Base-by-base conservation (phyloP, 2,797 vertebrate genomes). In the Manis pentadactyla region DNA sequence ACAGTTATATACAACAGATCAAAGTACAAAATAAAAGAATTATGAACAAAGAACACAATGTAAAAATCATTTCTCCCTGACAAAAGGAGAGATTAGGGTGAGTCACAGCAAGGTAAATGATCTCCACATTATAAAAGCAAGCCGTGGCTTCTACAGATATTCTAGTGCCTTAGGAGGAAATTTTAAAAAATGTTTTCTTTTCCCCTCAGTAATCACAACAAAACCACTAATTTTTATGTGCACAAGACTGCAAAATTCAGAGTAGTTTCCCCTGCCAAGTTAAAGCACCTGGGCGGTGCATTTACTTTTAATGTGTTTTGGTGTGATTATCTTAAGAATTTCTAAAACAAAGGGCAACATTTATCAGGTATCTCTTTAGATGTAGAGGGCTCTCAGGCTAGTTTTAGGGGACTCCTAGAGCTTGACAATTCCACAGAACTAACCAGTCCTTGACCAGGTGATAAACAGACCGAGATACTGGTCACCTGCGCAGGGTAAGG, bases 91-190 rank as follows among this genome's bases (percentile, higher is more conserved):
- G 94, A 10, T 1, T 63, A 74, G 46, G 0, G 0, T 71, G 87
- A 98, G 87, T 93, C 69, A 96, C 81, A 97, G 96, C 92, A 97
- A 97, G 95, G 90, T 97, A 95, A 96, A 88, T 31, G 53, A 95
- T 95, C 94, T 96, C 71, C 93, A 93, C 51, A 75, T 6, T 87
- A 79, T 46, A 71, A 95, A 90, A 93, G 59, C 84, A 97, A 98
- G 94, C 78, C 5, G 0, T 85, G 96, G 93, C 87, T 97, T 97
- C 96, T 91, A 97, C 66, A 95, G 93, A 87, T 77, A 90, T 5
- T 87, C 82, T 29, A 14, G 68, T 90, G 83, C 57, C 88, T 69
- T 71, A 31, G 93, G 78, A 96, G 93, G 55, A 92, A 69, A 49
- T 13, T 75, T 95, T 37, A 1, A 7, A 46, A 77, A 19, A 73